These are phyloP conservation scores for Drosophila fuyamai DNA, from an alignment of 1,140 invertebrate species.

Conservation along the genomic window DNA sequence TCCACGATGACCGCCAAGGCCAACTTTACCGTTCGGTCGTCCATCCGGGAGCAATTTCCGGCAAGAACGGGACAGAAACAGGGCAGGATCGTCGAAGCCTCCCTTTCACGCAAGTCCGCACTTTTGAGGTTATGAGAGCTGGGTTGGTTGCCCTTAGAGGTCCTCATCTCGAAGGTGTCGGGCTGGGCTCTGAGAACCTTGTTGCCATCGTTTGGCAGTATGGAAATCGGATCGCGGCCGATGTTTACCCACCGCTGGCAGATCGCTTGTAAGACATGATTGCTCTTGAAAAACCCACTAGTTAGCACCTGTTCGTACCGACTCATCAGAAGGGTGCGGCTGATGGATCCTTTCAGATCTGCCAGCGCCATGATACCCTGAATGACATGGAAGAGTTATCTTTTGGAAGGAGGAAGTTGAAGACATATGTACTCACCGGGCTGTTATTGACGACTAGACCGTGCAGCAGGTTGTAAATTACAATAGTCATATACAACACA, in stretches of 20 bases:
- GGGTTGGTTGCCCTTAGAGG: no score
- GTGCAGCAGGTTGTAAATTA: constrained; percentile 92
- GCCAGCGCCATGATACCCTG: constrained; percentile 90
- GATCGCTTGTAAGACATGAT: constrained; percentile 85
- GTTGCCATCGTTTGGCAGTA: constrained; percentile 88
- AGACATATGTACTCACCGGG: constrained; percentile 68
- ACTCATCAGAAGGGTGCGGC: constrained; percentile 88
- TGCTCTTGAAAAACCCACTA: constrained; percentile 85
- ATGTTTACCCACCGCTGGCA: constrained; percentile 87
- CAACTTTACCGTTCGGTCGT: constrained; percentile 86
- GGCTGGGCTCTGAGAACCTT: constrained; percentile 66
- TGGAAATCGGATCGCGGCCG: constrained; percentile 87
- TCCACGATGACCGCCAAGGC: constrained; percentile 85
- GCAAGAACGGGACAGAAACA: constrained; percentile 58
- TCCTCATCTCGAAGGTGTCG: no score
- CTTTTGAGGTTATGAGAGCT: no score
- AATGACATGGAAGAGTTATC: background rate
- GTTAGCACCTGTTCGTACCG: constrained; percentile 90
- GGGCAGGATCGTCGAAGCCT: constrained; percentile 36
- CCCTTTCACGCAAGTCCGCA: no score
- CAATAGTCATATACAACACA: constrained; percentile 92
- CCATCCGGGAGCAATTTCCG: constrained; percentile 73
- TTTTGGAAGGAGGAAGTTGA: background rate
- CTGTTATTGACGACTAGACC: constrained; percentile 93
- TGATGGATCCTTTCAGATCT: constrained; percentile 90